Base-by-base conservation (phyloP, 2,888 invertebrate genomes). In the Caenorhabditis afra region DNA sequence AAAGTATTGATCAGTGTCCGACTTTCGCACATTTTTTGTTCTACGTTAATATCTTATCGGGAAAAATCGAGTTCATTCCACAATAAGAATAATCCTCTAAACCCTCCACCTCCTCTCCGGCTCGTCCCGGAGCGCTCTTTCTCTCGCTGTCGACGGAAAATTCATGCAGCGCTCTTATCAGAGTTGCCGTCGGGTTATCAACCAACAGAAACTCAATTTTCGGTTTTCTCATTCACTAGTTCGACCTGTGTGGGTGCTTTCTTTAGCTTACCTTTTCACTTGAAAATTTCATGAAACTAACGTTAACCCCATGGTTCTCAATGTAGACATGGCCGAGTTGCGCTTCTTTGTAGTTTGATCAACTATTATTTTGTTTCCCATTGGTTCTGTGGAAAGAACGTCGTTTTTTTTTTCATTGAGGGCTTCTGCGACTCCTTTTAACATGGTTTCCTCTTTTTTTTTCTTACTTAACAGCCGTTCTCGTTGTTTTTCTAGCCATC, bases 1-100 rank as follows among this genome's bases (percentile, higher is more conserved):
- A 44, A 73, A 73, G 12, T 64, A 73, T 73, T 65, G 73, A 65
- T 73, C 50, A 14, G 23, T 39, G 64, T 50, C 57, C 29, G 64
- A 73, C 50, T 65, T 64, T 39, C 53, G 57, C 47, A 39, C 41
- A 12, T 50, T 41, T 50, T 41, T 20, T 7, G 23, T n/a, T 16
- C 44, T 70, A 23, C 37, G 3, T 11, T 8, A 45, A 44, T 44
- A 23, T 64, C 57, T 55, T 8, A 10, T 37, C 20, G 14, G 8
- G 22, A 58, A 58, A 58, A 11, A 29, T 12, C 39, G 14, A 20
- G 22, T 41, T 0, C 5, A 20, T 12, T 1, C 20, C 20, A 57
- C 41, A 57, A 22, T 41, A 29, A 29, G 29, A 29, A 3, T 68
- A 68, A 68, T 68, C 68, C 59, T 29, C 59, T 41, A 53, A 52